These are phyloP conservation scores for Tyria jacobaeae DNA, from an alignment of 2,888 invertebrate species.

Conservation along the genomic window DNA sequence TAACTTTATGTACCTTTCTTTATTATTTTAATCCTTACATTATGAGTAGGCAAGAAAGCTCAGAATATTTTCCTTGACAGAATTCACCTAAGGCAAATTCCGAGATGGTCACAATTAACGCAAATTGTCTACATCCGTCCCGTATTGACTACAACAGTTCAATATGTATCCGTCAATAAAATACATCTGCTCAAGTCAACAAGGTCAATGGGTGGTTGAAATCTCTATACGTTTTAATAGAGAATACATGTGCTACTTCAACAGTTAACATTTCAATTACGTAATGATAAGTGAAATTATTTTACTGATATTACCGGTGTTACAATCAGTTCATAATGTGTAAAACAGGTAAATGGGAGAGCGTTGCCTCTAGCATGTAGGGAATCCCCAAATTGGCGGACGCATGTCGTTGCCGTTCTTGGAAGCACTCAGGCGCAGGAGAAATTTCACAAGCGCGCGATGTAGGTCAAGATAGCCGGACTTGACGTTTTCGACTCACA, in stretches of 20 bases:
- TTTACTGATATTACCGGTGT: constrained; percentile 11
- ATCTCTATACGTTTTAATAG: constrained; percentile 59
- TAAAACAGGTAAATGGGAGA: constrained; percentile 51
- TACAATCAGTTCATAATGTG: constrained; percentile 29
- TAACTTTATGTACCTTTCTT: too few relatives aligned
- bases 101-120: constrained; percentile 73
- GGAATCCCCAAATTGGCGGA: constrained; percentile 73
- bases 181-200: constrained; percentile 75
- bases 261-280: constrained; percentile 14
- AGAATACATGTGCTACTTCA: constrained; percentile 28
- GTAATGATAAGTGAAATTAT: constrained; percentile 7
- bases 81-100: constrained; percentile 53
- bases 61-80: constrained; percentile 40
- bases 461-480: constrained; percentile 85
- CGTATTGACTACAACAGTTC: constrained; percentile 72
- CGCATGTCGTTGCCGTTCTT: constrained; percentile 79
- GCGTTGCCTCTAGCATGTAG: constrained; percentile 53
- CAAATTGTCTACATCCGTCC: constrained; percentile 83
- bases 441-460: constrained; percentile 83
- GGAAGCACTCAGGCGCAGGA: constrained; percentile 75
- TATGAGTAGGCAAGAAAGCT: constrained; percentile 27
- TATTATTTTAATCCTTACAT: background rate
- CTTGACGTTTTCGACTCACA: constrained; percentile 81
- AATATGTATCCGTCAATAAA: constrained; percentile 80
- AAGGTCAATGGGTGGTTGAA: constrained; percentile 69